Percentiles rank a stretch among this genome's conserved stretches.
phyloP scores from a whole-genome alignment of 1,140 invertebrate species.

The silkworm (Bombyx mori) region DNA sequence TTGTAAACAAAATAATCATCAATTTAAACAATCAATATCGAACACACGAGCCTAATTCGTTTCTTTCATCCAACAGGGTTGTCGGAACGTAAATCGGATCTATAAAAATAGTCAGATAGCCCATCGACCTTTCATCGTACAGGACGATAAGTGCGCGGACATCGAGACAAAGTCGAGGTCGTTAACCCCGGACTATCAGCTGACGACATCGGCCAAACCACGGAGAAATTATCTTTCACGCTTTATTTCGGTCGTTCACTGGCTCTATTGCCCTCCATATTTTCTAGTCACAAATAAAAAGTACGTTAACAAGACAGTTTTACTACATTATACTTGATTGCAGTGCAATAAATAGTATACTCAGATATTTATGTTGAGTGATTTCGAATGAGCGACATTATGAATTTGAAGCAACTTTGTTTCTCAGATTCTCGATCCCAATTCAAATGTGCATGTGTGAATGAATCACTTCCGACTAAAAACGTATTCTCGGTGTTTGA shows the following conservation, averaged over 20 bases:
- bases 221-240: slow-evolving; percentile 57
- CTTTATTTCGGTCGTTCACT: slow-evolving; percentile 57
- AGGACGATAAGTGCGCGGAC: slow-evolving; percentile 49
- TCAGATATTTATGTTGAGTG: background rate
- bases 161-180: slow-evolving; percentile 61
- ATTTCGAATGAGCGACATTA: no score
- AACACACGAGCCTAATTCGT: background rate
- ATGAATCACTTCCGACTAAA: slow-evolving; percentile 42
- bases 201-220: slow-evolving; percentile 57
- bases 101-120: slow-evolving; percentile 54
- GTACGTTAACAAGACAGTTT: background rate
- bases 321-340: background rate
- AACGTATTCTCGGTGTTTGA: slow-evolving; percentile 32
- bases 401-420: background rate
- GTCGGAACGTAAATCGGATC: slow-evolving; percentile 27
- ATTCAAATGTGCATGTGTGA: slow-evolving; percentile 25
- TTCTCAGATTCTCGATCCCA: background rate
- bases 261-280: slow-evolving; percentile 17
- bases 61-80: background rate
- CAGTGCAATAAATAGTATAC: background rate
- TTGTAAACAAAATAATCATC: background rate
- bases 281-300: slow-evolving; percentile 1
- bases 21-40: slow-evolving; percentile 1
- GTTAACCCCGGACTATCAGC: slow-evolving; percentile 61
- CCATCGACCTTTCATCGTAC: slow-evolving; percentile 37